Evolutionary conservation across 2,888 invertebrate species (phyloP).

Genomic region (Nomada lathburiana): DNA sequence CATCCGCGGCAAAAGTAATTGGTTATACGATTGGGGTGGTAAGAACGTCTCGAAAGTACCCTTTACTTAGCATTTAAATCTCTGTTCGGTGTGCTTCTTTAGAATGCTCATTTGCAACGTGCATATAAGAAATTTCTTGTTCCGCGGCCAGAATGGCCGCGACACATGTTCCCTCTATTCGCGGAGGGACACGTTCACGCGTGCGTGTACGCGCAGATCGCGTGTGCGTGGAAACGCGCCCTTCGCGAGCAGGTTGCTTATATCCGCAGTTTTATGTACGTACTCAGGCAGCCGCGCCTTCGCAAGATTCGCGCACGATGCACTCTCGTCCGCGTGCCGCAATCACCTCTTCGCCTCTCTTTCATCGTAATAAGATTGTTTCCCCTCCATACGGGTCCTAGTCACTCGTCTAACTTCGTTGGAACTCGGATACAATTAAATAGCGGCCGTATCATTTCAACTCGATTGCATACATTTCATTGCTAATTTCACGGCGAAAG

Average conservation of each 20-base stretch:
- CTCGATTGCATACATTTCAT: background rate
- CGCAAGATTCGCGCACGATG: constrained; percentile 23
- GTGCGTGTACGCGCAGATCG: constrained; percentile 55
- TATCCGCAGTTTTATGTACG: constrained; percentile 72
- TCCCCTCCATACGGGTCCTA: background rate
- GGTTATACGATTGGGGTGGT: constrained; percentile 2
- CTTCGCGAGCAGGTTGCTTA: constrained; percentile 74
- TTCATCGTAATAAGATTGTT: background rate
- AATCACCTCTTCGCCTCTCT: constrained; percentile 50
- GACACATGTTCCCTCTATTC: too few species aligned
- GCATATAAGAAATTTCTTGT: constrained; percentile 47
- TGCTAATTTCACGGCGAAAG: background rate
- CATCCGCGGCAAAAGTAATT: background rate
- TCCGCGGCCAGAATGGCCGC: constrained; percentile 38
- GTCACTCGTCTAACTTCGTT: background rate
- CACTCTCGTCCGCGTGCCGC: background rate
- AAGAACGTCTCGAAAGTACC: background rate
- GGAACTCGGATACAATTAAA: background rate
- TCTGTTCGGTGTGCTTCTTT: constrained; percentile 13
- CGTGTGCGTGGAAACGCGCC: background rate
- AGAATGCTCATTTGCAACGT: constrained; percentile 51
- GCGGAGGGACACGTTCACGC: constrained; percentile 33
- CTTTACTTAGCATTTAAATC: constrained; percentile 30
- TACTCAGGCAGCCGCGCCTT: constrained; percentile 63
- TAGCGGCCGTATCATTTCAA: background rate